Evolutionary conservation across 2,888 invertebrate species (phyloP).

Genomic region (Andrena fulva): DNA sequence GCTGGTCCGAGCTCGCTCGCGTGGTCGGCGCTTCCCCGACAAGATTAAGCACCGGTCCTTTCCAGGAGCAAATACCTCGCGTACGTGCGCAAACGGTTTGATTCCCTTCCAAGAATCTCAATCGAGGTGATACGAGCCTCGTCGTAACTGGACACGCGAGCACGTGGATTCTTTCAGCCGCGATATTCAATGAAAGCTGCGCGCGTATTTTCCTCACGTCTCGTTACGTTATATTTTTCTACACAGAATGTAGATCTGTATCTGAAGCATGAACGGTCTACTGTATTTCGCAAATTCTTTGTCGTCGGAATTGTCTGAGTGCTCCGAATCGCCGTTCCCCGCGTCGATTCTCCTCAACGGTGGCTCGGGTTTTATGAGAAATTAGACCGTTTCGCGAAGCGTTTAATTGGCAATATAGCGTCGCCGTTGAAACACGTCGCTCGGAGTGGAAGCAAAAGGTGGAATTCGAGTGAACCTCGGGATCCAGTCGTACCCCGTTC

Average conservation of each 20-base stretch:
- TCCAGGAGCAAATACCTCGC: slow-evolving; percentile 3
- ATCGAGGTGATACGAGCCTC: background rate
- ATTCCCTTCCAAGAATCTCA: slow-evolving; percentile 6
- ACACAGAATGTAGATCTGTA: background rate
- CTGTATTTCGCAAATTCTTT: background rate
- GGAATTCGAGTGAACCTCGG: background rate
- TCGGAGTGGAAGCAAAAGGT: background rate
- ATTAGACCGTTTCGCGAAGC: background rate
- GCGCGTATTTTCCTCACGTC: slow-evolving; percentile 16
- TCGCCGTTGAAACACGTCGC: background rate
- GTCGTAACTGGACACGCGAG: background rate
- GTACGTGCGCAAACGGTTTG: slow-evolving; percentile 22
- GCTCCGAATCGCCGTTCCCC: no score
- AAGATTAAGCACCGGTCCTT: slow-evolving; percentile 9
- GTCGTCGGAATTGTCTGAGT: background rate
- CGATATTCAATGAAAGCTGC: background rate
- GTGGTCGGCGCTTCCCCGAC: background rate
- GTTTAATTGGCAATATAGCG: background rate
- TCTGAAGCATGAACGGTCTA: background rate
- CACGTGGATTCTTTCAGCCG: background rate
- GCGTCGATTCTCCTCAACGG: no score
- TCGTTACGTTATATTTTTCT: background rate
- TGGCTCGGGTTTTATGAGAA: background rate
- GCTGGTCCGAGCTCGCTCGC: background rate
- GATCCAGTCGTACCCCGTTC: background rate